Evolutionary conservation across 1,140 invertebrate species (phyloP), one percentile per base, ranked within the genome.

Genomic region (Diachasma alloeum): DNA sequence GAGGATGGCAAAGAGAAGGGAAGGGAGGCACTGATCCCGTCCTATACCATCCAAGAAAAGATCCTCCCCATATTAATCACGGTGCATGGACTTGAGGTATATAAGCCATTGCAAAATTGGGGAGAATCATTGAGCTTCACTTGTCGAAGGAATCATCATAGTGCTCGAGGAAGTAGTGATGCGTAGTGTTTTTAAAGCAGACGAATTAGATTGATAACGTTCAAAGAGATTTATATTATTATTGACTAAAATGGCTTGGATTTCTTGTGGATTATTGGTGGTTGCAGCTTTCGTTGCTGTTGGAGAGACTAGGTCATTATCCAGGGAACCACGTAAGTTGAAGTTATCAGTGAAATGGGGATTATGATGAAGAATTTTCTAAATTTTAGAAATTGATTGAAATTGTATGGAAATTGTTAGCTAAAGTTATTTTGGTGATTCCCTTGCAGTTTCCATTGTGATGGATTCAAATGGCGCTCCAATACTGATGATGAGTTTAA

Each of bases 81-180:
- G 9, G 4, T 26, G 15, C 5, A 19, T 10, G 13, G 26, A 70
- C 42, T 67, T 79, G 63, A 77, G 81, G 85, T 88, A 88, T 88
- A 88, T 86, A 87, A 87, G 86, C 81, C 79, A 83, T 86, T 83
- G 81, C 81, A 66, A 69, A 67, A 72, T 76, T 77, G 46, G 79
- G 44, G n/a, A 72, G 42, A 72, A 81, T 72, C 79, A 79, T 76
- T 78, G 73, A 78, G 74, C 72, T 74, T 72, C 83, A 79, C 76
- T 83, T 80, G 81, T 76, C 80, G 74, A 76, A 68, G 13, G 0
- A 1, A 3, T 17, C 48, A 53, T 31, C 48, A n/a, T n/a, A 17
- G 15, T 53, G 48, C 0, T 72, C 37, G 44, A n/a, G 17, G 53
- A 53, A 53, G 48, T 53, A 19, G 48, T 53, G 48, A 53, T 53